These are phyloP conservation scores for Mystacides longicornis DNA, from an alignment of 2,888 invertebrate genomes.

Conservation along the genomic window DNA sequence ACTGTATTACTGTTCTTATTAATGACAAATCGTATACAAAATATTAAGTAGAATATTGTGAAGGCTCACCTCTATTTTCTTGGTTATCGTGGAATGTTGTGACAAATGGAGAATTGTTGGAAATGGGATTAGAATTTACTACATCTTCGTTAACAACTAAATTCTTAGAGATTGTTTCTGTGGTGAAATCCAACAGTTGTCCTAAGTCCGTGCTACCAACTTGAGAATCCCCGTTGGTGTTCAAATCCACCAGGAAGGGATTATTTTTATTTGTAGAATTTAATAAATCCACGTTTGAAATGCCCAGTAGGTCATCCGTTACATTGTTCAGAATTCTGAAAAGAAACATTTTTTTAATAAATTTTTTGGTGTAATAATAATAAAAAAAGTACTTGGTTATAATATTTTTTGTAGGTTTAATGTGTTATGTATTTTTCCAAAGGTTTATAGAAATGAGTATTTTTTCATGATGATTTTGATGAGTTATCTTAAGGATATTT, in stretches of 20 bases:
- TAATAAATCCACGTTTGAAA: slow-evolving; percentile 40
- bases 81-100: slow-evolving; percentile 27
- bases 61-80: slow-evolving; percentile 24
- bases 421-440: too few species aligned
- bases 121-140: slow-evolving; percentile 24
- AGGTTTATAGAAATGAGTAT: too few species aligned
- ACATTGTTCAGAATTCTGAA: slow-evolving; percentile 46
- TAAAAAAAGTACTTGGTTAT: too few species aligned
- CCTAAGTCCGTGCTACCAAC: slow-evolving; percentile 6
- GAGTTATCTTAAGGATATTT: not conserved
- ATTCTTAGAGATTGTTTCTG: slow-evolving; percentile 20
- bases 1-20: too few species aligned
- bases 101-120: slow-evolving; percentile 25
- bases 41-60: too few species aligned
- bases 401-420: too few species aligned
- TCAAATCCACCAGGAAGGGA: slow-evolving; percentile 30
- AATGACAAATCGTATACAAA: too few species aligned
- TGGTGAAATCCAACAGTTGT: slow-evolving; percentile 22
- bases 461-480: too few species aligned
- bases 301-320: slow-evolving; percentile 45
- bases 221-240: slow-evolving; percentile 18
- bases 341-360: slow-evolving; percentile 23
- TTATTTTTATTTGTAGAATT: slow-evolving; percentile 36
- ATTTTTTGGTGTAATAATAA: not conserved
- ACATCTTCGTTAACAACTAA: slow-evolving; percentile 23